phyloP scores from a whole-genome alignment of 2,797 vertebrate species.

The Dromococcyx pavoninus region DNA sequence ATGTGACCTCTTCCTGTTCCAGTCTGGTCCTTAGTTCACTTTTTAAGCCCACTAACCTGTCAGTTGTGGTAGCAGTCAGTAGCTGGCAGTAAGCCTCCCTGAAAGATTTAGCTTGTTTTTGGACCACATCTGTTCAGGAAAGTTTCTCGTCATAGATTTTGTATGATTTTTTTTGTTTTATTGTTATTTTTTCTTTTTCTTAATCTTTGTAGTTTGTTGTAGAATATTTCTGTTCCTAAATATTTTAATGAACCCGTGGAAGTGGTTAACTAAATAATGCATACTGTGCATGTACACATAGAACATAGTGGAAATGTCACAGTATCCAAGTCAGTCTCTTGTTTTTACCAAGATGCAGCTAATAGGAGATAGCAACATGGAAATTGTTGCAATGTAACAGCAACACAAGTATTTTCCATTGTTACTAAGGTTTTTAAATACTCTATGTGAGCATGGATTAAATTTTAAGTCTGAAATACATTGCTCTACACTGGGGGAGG shows the following conservation, averaged over 20 bases:
- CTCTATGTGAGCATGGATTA: fast-evolving
- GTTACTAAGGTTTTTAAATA: background rate
- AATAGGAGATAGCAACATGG: background rate
- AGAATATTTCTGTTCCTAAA: background rate
- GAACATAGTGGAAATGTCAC: background rate
- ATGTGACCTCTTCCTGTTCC: background rate
- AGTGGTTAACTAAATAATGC: background rate
- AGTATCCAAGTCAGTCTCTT: background rate
- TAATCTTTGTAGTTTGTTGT: background rate
- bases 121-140: background rate
- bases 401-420: background rate
- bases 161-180: background rate
- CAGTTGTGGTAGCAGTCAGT: background rate
- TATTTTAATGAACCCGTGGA: background rate
- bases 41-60: background rate
- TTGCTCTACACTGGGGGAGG: background rate
- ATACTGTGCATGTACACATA: fast-evolving
- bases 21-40: background rate
- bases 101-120: background rate
- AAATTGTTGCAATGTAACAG: background rate
- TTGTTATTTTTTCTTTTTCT: background rate
- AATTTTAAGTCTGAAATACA: background rate
- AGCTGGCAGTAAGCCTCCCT: fast-evolving
- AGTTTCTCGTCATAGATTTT: background rate
- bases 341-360: background rate